These are phyloP conservation scores for Gobio occitaniae DNA, from an alignment of 2,797 vertebrate species.

Conservation along the genomic window DNA sequence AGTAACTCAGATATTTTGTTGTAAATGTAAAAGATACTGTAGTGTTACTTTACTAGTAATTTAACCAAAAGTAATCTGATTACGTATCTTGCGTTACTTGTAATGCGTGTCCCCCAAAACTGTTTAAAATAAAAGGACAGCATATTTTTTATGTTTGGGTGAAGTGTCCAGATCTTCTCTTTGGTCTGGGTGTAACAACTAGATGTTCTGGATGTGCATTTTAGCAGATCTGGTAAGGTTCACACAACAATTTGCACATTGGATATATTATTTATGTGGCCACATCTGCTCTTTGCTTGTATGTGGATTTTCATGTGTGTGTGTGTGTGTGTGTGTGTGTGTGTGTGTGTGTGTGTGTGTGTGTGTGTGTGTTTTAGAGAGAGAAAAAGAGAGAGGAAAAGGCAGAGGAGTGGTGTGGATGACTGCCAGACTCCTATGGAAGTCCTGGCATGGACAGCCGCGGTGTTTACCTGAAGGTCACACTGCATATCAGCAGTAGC, in stretches of 20 bases:
- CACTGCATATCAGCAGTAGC: slow-evolving; percentile 41
- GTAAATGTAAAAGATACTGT: neutral
- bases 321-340: slow-evolving; percentile 29
- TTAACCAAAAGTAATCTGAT: neutral
- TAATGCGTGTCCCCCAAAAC: neutral
- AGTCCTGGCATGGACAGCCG: slow-evolving; percentile 41
- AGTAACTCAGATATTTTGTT: neutral
- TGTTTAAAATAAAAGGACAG: too few species aligned
- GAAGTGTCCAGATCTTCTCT: neutral
- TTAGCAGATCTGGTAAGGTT: slow-evolving; percentile 7
- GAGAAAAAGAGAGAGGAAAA: neutral
- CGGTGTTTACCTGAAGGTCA: slow-evolving; percentile 54
- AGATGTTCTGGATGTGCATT: neutral
- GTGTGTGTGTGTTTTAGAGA: slow-evolving; percentile 15
- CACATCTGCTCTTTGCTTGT: slow-evolving; percentile 38
- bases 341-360: slow-evolving; percentile 37
- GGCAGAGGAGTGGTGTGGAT: slow-evolving; percentile 34
- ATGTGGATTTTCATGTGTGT: slow-evolving; percentile 37
- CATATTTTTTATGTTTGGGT: neutral
- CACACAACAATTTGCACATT: neutral
- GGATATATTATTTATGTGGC: slow-evolving; percentile 25
- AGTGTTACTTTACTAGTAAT: neutral
- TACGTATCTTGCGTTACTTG: neutral
- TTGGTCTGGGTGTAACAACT: neutral
- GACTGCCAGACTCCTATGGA: slow-evolving; percentile 54